These are phyloP conservation scores for Podarcis siculus DNA, from an alignment of 2,797 vertebrate species.

Conservation along the genomic window DNA sequence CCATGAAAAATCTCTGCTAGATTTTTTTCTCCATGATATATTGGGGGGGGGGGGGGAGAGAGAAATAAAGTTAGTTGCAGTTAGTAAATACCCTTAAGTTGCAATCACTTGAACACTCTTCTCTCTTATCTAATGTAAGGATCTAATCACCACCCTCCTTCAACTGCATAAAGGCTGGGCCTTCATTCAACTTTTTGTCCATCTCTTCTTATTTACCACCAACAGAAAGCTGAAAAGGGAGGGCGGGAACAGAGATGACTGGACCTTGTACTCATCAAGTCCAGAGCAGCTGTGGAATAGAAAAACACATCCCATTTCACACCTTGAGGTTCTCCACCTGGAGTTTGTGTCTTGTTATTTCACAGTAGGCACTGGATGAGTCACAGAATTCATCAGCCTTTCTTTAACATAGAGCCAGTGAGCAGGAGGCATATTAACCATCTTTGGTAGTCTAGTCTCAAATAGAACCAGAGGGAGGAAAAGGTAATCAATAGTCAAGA, in stretches of 20 bases:
- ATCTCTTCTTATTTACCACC: neutral
- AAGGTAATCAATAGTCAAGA: neutral
- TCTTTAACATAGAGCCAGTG: neutral
- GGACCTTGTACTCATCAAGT: neutral
- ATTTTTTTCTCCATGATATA: neutral
- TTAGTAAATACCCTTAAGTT: neutral
- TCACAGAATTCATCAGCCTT: neutral
- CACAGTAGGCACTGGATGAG: neutral
- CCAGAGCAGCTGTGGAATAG: neutral
- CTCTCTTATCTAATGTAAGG: neutral
- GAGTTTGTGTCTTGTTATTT: constrained; percentile 24
- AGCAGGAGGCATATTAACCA: neutral
- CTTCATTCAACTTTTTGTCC: neutral
- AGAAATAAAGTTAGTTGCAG: neutral
- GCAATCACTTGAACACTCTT: neutral
- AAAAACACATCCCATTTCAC: neutral
- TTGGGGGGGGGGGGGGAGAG: neutral
- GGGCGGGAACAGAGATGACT: neutral
- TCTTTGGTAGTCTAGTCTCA: neutral
- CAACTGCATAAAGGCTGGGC: neutral
- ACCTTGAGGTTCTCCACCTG: constrained; percentile 47
- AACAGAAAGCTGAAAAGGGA: fast-evolving
- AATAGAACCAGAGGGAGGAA: neutral
- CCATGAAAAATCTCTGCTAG: too few species aligned
- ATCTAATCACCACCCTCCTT: neutral